Conservation (phyloP, 2,113 vertebrate species). For the Mustela nigripes region DNA sequence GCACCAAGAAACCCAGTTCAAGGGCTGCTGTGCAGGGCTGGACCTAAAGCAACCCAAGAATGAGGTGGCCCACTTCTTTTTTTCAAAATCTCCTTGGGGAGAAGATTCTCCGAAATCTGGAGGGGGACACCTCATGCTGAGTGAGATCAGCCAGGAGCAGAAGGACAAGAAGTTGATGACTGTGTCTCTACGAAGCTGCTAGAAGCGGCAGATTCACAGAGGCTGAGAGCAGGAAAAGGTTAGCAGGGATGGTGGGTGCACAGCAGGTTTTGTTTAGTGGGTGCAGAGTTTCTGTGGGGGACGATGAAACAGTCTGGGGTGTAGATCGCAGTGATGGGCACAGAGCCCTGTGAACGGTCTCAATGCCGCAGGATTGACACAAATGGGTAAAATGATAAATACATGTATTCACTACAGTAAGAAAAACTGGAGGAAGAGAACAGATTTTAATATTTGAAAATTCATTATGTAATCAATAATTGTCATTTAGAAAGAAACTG, state of each 20-base stretch:
- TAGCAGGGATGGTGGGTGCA: rapidly evolving
- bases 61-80: neutral
- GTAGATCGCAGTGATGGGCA: neutral
- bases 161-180: rapidly evolving
- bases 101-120: neutral
- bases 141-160: neutral
- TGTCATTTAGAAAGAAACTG: neutral
- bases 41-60: neutral
- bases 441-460: neutral
- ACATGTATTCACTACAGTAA: neutral
- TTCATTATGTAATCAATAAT: neutral
- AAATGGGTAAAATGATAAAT: too few species aligned
- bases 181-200: rapidly evolving
- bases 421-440: neutral
- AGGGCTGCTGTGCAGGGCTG: neutral
- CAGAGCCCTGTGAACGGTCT: rapidly evolving
- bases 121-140: neutral
- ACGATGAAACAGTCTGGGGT: neutral
- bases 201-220: neutral
- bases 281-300: neutral
- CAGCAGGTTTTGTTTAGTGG: rapidly evolving
- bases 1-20: too few species aligned
- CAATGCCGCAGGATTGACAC: rapidly evolving
- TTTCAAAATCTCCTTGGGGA: neutral
- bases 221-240: neutral